These are phyloP conservation scores for Hirtodrosophila alboralis DNA, from an alignment of 2,888 invertebrate species.

Conservation along the genomic window DNA sequence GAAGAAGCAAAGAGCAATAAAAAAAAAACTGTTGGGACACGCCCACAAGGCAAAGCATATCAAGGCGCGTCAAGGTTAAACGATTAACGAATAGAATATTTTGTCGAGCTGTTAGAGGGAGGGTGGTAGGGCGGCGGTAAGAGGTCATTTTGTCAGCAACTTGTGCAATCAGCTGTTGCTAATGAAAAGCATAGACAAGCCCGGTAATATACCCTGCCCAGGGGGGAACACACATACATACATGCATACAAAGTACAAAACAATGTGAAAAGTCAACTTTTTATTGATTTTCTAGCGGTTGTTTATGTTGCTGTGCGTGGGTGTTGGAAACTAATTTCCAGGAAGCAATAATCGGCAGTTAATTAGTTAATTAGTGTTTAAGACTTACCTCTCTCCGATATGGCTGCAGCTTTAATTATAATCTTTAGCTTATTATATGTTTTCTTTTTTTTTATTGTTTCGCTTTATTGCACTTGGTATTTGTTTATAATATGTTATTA, in stretches of 20 bases:
- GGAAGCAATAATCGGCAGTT: conserved; percentile 25
- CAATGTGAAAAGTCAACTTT: conserved; percentile 31
- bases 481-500: conserved; percentile 20
- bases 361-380: conserved; percentile 37
- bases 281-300: conserved; percentile 54
- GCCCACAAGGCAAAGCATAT: conserved; percentile 10
- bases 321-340: conserved; percentile 18
- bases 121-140: conserved; percentile 26
- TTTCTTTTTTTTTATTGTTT: conserved; percentile 25
- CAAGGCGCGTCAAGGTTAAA: conserved; percentile 68
- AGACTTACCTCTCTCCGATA: conserved; percentile 47
- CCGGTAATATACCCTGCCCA: background rate
- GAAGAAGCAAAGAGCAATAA: conserved; percentile 6
- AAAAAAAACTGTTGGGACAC: conserved; percentile 24
- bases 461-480: conserved; percentile 36
- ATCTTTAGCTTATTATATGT: conserved; percentile 19
- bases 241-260: no score
- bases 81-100: conserved; percentile 16
- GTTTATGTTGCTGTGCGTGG: conserved; percentile 9
- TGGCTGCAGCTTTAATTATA: conserved; percentile 18
- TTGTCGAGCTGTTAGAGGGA: conserved; percentile 3
- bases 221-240: no score
- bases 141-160: conserved; percentile 54
- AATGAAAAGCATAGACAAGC: conserved; percentile 65
- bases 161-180: conserved; percentile 79